A percentile compares a stretch with the other conserved stretches of the same genome.
These are phyloP conservation scores for Tamandua tetradactyla DNA, from an alignment of 2,797 vertebrate genomes.

Conservation along the genomic window DNA sequence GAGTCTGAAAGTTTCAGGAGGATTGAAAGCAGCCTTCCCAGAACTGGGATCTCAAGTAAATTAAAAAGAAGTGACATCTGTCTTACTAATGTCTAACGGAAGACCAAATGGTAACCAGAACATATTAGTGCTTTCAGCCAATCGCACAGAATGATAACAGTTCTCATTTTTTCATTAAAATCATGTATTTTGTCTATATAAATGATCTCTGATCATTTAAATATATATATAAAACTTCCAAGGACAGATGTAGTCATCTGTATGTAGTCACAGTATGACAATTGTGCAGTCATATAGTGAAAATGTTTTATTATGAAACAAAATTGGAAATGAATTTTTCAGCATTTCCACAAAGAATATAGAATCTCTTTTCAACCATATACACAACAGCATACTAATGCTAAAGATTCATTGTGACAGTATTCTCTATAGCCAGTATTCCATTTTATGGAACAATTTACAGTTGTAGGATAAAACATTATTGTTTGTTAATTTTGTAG, in stretches of 20 bases:
- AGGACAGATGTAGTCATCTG: too few relatives aligned
- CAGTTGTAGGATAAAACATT: slow-evolving; percentile 16
- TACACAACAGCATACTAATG: neutral
- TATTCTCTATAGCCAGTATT: neutral
- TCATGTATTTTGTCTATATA: neutral
- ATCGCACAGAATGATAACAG: neutral
- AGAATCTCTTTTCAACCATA: slow-evolving; percentile 9
- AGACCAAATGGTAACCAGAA: neutral
- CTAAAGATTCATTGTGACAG: slow-evolving; percentile 11
- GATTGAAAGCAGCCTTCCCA: neutral
- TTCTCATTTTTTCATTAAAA: neutral
- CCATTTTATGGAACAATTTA: neutral
- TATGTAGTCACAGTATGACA: too few relatives aligned
- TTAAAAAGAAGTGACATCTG: neutral
- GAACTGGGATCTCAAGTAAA: neutral
- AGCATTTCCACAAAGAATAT: neutral
- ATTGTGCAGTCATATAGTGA: neutral
- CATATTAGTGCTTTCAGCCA: neutral
- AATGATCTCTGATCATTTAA: neutral
- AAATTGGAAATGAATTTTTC: slow-evolving; percentile 34
- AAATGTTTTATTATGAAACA: neutral
- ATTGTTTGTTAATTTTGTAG: slow-evolving; percentile 14
- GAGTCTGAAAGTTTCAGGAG: neutral
- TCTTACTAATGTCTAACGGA: neutral
- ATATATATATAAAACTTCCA: neutral